These are phyloP conservation scores for Bilobella aurantiaca DNA, from an alignment of 1,140 invertebrate genomes.

Conservation along the genomic window DNA sequence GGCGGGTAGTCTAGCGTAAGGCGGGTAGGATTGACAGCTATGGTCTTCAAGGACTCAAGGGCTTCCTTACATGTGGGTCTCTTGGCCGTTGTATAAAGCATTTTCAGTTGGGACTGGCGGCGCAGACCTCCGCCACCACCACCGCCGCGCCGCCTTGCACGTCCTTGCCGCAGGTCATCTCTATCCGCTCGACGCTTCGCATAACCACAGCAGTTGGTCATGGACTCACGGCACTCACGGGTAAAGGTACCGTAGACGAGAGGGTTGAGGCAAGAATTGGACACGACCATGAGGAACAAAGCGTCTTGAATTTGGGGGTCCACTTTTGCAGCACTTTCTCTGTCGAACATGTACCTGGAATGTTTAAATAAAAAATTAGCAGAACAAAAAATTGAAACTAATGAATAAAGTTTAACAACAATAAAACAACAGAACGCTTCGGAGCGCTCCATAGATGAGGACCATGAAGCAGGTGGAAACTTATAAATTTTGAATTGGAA, in stretches of 20 bases:
- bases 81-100: background rate
- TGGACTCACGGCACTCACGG: background rate
- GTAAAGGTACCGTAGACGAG: conserved; percentile 17
- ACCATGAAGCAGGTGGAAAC: no score
- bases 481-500: no score
- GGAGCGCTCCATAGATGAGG: no score
- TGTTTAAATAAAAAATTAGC: no score
- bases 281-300: conserved; percentile 55
- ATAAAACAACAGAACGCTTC: no score
- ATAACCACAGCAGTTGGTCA: background rate
- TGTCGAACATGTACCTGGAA: conserved; percentile 56
- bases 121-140: background rate
- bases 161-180: background rate
- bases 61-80: background rate
- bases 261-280: conserved; percentile 62
- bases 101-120: background rate
- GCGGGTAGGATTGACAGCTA: background rate
- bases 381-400: no score
- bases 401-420: no score
- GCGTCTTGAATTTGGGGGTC: conserved; percentile 49
- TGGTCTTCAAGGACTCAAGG: background rate
- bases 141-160: background rate
- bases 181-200: background rate
- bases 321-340: conserved; percentile 50
- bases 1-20: no score